Conservation (phyloP, 2,113 vertebrate species). For the Tautogolabrus adspersus region DNA sequence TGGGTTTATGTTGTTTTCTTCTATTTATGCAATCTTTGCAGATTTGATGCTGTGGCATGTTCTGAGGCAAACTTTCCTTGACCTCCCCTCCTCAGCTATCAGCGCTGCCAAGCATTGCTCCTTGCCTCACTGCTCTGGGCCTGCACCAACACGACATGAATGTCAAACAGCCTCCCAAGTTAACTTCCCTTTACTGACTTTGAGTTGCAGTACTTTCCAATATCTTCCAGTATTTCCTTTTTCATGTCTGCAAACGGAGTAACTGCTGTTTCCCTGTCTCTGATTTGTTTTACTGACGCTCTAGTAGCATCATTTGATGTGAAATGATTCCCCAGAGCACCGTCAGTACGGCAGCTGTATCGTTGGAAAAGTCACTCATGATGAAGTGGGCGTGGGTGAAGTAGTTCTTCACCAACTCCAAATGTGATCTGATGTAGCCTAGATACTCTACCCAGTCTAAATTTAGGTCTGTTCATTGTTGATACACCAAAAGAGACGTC, state of each 20-base stretch:
- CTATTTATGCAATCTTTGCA: conserved; percentile 10
- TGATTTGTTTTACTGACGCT: conserved; percentile 34
- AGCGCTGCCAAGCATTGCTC: conserved; percentile 46
- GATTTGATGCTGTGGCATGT: conserved; percentile 15
- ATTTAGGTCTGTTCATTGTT: conserved; percentile 61
- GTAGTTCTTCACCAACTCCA: conserved; percentile 37
- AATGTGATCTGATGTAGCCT: conserved; percentile 60
- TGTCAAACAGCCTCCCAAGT: conserved; percentile 63
- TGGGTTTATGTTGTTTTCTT: neutral
- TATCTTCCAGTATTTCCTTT: conserved; percentile 4
- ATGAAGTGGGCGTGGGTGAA: conserved; percentile 16
- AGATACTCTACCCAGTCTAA: conserved; percentile 52
- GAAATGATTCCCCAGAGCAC: conserved; percentile 45
- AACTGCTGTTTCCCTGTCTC: conserved; percentile 3
- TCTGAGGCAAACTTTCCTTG: conserved; percentile 63
- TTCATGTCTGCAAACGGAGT: conserved; percentile 19
- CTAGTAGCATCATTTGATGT: conserved; percentile 48
- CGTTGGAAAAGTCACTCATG: conserved; percentile 52
- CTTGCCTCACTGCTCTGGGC: conserved; percentile 55
- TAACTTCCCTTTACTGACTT: conserved; percentile 33
- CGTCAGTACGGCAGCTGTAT: conserved; percentile 42
- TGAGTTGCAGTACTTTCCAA: conserved; percentile 14
- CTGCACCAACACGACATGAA: conserved; percentile 72
- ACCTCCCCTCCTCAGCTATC: conserved; percentile 52
- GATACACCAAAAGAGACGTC: conserved; percentile 21